Base-by-base conservation (phyloP, 2,888 invertebrate genomes). In the Athrips mouffetella region DNA sequence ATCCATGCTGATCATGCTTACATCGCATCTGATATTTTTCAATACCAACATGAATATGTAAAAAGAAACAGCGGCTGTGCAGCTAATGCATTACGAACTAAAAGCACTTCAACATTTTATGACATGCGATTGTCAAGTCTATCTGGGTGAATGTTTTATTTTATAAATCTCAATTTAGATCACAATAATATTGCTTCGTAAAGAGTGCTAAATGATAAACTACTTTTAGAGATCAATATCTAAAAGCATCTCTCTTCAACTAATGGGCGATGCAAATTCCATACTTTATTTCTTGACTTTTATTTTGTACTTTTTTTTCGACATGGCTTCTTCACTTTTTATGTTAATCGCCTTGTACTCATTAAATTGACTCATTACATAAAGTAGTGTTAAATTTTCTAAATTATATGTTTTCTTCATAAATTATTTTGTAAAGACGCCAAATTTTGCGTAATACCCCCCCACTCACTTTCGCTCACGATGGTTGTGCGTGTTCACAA, bases 391-490 rank as follows among this genome's bases (percentile, higher is more conserved):
- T n/a, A 44, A 40, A 18, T 31, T 44, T 31, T n/a, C 31, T 13
- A 33, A 31, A 45, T 45, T 45, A 23, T 23, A 33, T 33, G 45
- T 40, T 44, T 44, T 20, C n/a, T 42, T 23, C 25, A 20, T 15
- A 48, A 42, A 33, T 13, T 21, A 37, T 39, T 11, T 49, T 20
- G 33, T 45, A 40, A 40, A 44, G 7, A 44, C n/a, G 21, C 35
- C 52, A 54, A 60, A 55, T 53, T 71, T 79, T 76, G 73, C 73
- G 73, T 75, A 80, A 80, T 54, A 52, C 53, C 52, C 55, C 51
- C 50, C 57, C 55, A 49, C 53, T 58, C 62, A 65, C 82, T 84
- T 84, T 82, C 80, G 68, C 77, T 79, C 76, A 80, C 79, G 76
- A 73, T 79, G 75, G 73, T 65, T 57, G 51, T 72, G 75, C 75